Evolutionary conservation across 1,140 invertebrate species (phyloP), one percentile per base, ranked within the genome.

Genomic region (Meloidogyne hapla): DNA sequence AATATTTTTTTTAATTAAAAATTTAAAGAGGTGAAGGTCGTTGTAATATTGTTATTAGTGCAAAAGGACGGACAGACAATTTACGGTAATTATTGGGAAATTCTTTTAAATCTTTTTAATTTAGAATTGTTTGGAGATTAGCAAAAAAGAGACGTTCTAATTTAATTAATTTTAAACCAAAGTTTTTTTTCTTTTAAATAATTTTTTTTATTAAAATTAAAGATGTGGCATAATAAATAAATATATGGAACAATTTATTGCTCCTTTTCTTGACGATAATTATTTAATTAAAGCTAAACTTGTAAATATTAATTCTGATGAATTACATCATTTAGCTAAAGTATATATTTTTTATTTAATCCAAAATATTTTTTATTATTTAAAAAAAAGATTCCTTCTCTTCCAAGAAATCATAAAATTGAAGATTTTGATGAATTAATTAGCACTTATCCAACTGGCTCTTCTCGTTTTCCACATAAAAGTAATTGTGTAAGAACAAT

Each of bases 51-150:
- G 84, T 86, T 28, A 84, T 86, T 69, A 86, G 84, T 48, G 83
- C 85, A 48, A 84, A 86, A 64, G 33, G 77, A n/a, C 45, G 68
- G 38, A 69, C 71, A 25, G 61, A 81, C 25, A 82, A 80, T 38
- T 63, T 73, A 62, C 76, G 84, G 84, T 86, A n/a, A n/a, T n/a
- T n/a, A n/a, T 13, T 28, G 18, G 0, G 26, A 78, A 28, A 40
- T 80, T 33, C 48, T 75, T 72, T 38, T 72, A 56, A 40, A 45
- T 48, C 3, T 4, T 12, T 38, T 23, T 76, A n/a, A 48, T 84
- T 78, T 77, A 86, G 84, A 73, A 87, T 86, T 74, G 84, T 86
- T 61, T 86, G 84, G 84, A 33, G 84, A 18, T 72, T 86, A 18
- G 78, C 84, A n/a, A 86, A 86, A 69, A 79, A 85, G 42, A 74